These are phyloP conservation scores for Dascyllus trimaculatus DNA, from an alignment of 2,113 vertebrate species.

Conservation along the genomic window DNA sequence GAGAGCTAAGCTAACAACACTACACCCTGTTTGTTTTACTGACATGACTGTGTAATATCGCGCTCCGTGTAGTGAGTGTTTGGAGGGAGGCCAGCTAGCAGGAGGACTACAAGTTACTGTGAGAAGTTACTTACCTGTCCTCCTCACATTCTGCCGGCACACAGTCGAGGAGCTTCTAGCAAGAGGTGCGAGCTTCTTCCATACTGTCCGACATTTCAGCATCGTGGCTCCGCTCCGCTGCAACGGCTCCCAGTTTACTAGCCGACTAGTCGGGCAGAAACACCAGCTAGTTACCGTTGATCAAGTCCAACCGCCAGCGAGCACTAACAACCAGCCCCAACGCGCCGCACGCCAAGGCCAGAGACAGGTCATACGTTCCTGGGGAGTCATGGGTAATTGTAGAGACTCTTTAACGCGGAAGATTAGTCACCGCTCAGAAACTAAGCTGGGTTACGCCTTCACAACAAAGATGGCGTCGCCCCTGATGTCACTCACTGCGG, in stretches of 20 bases:
- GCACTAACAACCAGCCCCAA: slow-evolving; percentile 52
- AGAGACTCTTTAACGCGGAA: not conserved
- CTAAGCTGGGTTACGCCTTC: fast-evolving
- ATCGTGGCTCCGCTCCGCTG: slow-evolving; percentile 69
- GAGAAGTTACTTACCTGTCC: slow-evolving; percentile 74
- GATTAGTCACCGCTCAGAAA: not conserved
- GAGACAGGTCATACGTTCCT: slow-evolving; percentile 75
- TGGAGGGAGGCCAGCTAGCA: slow-evolving; percentile 3
- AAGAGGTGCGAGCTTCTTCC: slow-evolving; percentile 81
- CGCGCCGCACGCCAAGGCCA: slow-evolving; percentile 76
- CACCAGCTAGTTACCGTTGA: slow-evolving; percentile 10
- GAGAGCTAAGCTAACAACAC: not conserved
- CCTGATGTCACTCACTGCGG: not conserved
- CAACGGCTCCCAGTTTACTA: slow-evolving; percentile 12
- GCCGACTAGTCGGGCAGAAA: slow-evolving; percentile 33
- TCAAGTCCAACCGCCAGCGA: slow-evolving; percentile 10
- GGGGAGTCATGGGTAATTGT: slow-evolving; percentile 68
- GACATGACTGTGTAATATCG: not conserved
- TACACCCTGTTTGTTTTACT: not conserved
- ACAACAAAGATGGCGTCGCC: slow-evolving; percentile 46
- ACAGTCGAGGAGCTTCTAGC: slow-evolving; percentile 77
- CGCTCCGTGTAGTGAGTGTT: not conserved
- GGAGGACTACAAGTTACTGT: not conserved
- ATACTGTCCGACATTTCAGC: slow-evolving; percentile 79
- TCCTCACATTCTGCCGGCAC: slow-evolving; percentile 77